Conservation (phyloP, 2,113 vertebrate genomes). For the Myrmecophaga tridactyla region DNA sequence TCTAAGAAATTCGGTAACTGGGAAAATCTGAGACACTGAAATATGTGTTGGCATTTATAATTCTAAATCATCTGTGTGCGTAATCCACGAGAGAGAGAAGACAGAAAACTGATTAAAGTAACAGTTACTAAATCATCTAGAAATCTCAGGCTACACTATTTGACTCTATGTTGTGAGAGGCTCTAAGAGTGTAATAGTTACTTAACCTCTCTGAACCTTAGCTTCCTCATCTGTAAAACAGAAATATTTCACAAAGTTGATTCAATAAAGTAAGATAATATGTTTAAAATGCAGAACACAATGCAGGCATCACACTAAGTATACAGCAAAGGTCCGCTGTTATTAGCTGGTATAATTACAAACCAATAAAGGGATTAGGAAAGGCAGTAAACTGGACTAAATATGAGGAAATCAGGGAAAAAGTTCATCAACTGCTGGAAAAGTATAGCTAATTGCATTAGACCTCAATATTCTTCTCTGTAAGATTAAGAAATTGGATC, state of each 20-base stretch:
- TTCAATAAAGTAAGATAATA: constrained; percentile 14
- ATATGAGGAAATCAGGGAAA: background rate
- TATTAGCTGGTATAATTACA: background rate
- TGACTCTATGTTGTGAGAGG: background rate
- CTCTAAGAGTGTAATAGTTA: background rate
- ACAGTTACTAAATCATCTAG: background rate
- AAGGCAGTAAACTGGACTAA: background rate
- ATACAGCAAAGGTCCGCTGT: background rate
- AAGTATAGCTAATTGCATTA: background rate
- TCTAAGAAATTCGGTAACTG: background rate
- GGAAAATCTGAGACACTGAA: background rate
- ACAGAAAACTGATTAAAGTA: background rate
- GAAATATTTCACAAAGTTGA: background rate
- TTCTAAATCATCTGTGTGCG: background rate
- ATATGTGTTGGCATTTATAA: background rate
- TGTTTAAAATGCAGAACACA: background rate
- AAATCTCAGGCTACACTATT: background rate
- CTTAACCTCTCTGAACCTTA: background rate
- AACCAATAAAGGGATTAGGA: background rate
- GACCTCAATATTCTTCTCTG: background rate
- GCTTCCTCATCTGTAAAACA: background rate
- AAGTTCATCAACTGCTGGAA: background rate
- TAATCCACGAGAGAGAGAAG: background rate
- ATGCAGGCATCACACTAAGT: background rate
- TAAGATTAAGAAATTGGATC: constrained; percentile 1